A percentile compares a stretch with the other conserved stretches of the same genome.
phyloP scores from a whole-genome alignment of 2,888 invertebrate species.

The Dicyrtoma fusca region DNA sequence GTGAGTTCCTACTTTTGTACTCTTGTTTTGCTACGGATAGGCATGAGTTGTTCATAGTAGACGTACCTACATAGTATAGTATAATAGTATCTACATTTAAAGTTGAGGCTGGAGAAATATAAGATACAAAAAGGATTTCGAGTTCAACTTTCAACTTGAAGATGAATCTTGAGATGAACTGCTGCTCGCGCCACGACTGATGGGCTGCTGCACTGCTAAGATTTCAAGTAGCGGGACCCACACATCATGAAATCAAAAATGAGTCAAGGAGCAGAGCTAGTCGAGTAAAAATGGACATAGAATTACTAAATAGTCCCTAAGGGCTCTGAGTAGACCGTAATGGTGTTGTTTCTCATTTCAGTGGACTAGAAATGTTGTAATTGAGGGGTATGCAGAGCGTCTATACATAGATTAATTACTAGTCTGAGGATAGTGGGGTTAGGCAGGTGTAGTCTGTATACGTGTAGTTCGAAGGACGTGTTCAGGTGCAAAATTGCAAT shows the following conservation, averaged over 20 bases:
- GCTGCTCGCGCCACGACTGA: background rate
- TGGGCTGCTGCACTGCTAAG: background rate
- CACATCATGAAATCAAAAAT: background rate
- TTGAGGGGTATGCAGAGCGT: slow-evolving; percentile 1
- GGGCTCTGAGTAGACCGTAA: background rate
- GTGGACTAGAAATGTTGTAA: background rate
- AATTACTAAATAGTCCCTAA: too few relatives aligned
- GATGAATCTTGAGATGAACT: background rate
- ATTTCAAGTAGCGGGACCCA: slow-evolving; percentile 12
- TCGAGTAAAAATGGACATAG: too few relatives aligned
- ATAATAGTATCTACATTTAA: slow-evolving; percentile 2
- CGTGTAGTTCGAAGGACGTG: slow-evolving; percentile 8
- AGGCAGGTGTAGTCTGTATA: slow-evolving; percentile 5
- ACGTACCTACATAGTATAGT: background rate
- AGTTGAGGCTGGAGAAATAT: background rate
- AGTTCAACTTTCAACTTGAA: too few relatives aligned
- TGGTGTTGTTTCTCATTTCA: background rate
- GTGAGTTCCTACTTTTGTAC: too few relatives aligned
- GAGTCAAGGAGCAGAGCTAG: background rate
- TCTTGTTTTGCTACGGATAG: too few relatives aligned
- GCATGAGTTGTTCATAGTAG: too few relatives aligned
- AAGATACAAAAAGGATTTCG: too few relatives aligned
- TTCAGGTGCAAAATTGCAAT: slow-evolving; percentile 46
- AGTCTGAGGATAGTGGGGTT: background rate
- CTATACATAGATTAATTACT: slow-evolving; percentile 11